Base-by-base conservation (phyloP, 2,888 invertebrate species). In the Odontocolon sp. region DNA sequence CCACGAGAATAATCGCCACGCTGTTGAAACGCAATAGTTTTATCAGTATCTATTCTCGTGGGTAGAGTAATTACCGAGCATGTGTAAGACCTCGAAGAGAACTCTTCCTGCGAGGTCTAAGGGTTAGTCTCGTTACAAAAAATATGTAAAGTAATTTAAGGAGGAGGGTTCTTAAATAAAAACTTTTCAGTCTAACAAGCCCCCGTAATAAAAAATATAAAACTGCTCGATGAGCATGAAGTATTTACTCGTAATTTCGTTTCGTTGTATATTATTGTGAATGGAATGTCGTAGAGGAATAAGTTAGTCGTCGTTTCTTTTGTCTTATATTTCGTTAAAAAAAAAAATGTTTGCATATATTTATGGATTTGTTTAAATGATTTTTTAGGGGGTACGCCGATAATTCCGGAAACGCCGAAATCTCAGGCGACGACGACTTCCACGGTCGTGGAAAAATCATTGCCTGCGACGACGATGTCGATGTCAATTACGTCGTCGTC, bases 321-420 rank as follows among this genome's bases (percentile, higher is more conserved):
- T 68, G 4, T 6, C 3, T 5, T 2, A 23, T 38, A 5, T 59
- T 38, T 50, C 18, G 6, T 40, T 11, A 26, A 21, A 42, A 16
- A 0, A 2, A 2, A 1, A 1, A 33, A 21, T 33, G 33, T 33
- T 14, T n/a, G 4, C 21, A 6, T n/a, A 50, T 16, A 14, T 23
- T 42, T 21, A 21, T 40, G 16, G 5, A 42, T 40, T 54, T 31
- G 45, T 14, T 33, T 52, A 18, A 45, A 6, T 42, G 1, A 74
- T 42, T 89, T n/a, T 88, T 59, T 87, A 93, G 93, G 93, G 87
- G 92, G 92, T 85, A 92, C 92, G 23, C 92, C 92, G 38, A 85
- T 92, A 76, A 89, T 92, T 85, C 91, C 73, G 69, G 80, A 80
- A 26, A 36, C 77, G 0, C 52, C 67, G 4, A 79, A 76, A 59